These are phyloP conservation scores for Cryptomyrus ogoouensis DNA, from an alignment of 2,113 vertebrate genomes.

Conservation along the genomic window DNA sequence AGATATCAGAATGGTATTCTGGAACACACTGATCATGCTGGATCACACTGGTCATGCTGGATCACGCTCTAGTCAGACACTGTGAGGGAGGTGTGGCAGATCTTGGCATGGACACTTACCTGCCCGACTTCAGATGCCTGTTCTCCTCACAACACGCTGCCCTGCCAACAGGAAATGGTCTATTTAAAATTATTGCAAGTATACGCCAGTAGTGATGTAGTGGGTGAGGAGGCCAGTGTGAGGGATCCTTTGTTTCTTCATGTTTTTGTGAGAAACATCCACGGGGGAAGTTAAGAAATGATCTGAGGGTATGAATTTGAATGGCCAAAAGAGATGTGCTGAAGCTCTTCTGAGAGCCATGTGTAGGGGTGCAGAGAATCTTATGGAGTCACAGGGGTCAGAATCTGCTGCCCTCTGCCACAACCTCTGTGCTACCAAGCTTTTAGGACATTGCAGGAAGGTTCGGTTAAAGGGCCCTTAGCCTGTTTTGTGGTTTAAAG, in stretches of 20 bases:
- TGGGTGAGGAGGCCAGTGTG: neutral
- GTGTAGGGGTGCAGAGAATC: neutral
- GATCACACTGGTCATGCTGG: neutral
- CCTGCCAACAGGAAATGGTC: neutral
- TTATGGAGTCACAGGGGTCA: neutral
- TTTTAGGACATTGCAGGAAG: neutral
- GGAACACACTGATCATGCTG: too few species aligned
- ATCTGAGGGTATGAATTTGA: neutral
- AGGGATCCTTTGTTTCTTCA: neutral
- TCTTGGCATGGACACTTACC: neutral
- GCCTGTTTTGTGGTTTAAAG: neutral
- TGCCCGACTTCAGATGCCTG: neutral
- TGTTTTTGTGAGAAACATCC: neutral
- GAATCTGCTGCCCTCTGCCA: neutral
- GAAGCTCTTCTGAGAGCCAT: neutral
- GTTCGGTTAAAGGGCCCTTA: neutral
- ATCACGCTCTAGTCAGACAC: neutral
- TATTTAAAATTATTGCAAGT: neutral
- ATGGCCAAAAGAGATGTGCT: neutral
- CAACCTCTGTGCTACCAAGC: neutral
- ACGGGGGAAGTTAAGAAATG: neutral
- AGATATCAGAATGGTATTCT: neutral
- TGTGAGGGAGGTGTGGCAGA: neutral
- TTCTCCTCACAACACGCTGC: neutral
- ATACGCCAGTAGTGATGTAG: neutral